These are phyloP conservation scores for Poicephalus meyeri DNA, from an alignment of 2,113 vertebrate genomes.

Conservation along the genomic window DNA sequence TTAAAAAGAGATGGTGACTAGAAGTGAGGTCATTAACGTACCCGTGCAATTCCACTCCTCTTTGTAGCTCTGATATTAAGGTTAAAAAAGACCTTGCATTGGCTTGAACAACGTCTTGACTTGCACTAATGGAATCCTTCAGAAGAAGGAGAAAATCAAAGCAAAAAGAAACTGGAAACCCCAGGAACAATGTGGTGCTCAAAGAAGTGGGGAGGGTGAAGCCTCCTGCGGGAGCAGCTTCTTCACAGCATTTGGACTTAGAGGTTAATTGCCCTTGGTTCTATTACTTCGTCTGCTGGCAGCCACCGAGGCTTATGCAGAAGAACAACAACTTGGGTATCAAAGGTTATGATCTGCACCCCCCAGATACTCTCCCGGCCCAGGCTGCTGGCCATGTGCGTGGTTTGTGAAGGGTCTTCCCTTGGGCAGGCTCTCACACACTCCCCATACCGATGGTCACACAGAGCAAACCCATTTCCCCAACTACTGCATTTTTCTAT, in stretches of 20 bases:
- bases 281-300: not conserved
- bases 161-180: not conserved
- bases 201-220: not conserved
- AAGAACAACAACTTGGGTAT: not conserved
- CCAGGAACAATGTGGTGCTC: not conserved
- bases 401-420: not conserved
- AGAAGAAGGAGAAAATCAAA: not conserved
- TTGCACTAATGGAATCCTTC: not conserved
- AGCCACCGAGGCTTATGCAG: rapidly evolving
- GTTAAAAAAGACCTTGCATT: not conserved
- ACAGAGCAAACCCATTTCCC: not conserved
- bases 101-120: not conserved
- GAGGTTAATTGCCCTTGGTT: not conserved
- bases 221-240: not conserved
- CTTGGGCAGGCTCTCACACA: rapidly evolving
- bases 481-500: not conserved
- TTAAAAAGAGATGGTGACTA: not conserved
- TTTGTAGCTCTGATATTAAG: not conserved
- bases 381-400: not conserved
- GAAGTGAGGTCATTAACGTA: not conserved
- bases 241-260: not conserved
- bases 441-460: not conserved
- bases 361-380: rapidly evolving
- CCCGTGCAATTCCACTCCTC: not conserved
- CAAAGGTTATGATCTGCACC: not conserved